These are phyloP conservation scores for Symphodus melops DNA, from an alignment of 2,113 vertebrate genomes.

Conservation along the genomic window DNA sequence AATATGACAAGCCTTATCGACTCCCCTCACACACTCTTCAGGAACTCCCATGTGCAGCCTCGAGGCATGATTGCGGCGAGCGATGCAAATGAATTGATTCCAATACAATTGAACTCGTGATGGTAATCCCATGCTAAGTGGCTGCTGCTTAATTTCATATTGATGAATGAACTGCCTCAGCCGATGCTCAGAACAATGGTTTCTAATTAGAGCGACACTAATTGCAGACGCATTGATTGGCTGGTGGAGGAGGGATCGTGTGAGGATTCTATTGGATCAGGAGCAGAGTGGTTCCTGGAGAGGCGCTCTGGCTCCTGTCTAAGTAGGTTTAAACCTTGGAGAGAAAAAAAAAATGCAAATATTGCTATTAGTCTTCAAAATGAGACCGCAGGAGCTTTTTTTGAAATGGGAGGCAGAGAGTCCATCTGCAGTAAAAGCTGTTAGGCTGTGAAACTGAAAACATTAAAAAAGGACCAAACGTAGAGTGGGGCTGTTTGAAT, in stretches of 20 bases:
- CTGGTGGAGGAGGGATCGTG: constrained; percentile 26
- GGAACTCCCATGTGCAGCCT: constrained; percentile 33
- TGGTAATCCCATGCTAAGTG: constrained; percentile 73
- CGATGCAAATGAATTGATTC: constrained; percentile 73
- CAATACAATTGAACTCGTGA: constrained; percentile 71
- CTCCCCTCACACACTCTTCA: constrained; percentile 28
- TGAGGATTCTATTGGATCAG: constrained; percentile 38
- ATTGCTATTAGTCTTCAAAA: neutral
- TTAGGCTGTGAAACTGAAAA: neutral
- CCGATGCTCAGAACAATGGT: constrained; percentile 68
- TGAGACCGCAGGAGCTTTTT: constrained; percentile 12
- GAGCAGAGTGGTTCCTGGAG: constrained; percentile 20
- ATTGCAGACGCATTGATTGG: constrained; percentile 73
- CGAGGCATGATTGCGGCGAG: constrained; percentile 38
- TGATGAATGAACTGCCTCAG: constrained; percentile 71
- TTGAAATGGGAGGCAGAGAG: constrained; percentile 20
- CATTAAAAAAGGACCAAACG: constrained; percentile 15
- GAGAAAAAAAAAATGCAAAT: too few species aligned
- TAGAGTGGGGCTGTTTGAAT: constrained; percentile 29
- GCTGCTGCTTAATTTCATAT: constrained; percentile 78
- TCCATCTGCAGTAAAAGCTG: neutral
- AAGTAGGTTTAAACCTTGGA: neutral
- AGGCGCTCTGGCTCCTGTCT: constrained; percentile 1
- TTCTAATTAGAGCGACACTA: constrained; percentile 74
- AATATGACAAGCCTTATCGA: constrained; percentile 18